A percentile compares a stretch with the other conserved stretches of the same genome.
Conservation (phyloP, 2,888 invertebrate species). For the Smittia aterrima region DNA sequence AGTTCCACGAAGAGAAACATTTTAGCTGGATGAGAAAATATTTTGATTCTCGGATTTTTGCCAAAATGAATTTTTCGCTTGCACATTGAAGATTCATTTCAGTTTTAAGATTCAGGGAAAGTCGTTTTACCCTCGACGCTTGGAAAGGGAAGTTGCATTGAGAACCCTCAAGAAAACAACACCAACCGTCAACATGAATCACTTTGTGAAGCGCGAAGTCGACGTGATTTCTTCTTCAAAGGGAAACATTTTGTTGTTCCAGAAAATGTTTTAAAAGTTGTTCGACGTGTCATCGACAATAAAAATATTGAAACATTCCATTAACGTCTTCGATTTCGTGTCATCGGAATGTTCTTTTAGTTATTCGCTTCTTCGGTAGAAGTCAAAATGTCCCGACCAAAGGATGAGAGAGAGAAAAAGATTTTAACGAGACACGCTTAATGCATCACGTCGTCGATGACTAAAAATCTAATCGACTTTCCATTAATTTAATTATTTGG, state of each 20-base stretch:
- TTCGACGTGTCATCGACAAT: slow-evolving; percentile 19
- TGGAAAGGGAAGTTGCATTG: neutral
- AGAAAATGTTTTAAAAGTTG: slow-evolving; percentile 3
- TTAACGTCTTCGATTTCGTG: slow-evolving; percentile 6
- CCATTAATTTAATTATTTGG: slow-evolving; percentile 35
- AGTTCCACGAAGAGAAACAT: slow-evolving; percentile 13
- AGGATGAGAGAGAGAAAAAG: neutral
- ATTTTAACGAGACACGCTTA: slow-evolving; percentile 19
- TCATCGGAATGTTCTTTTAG: slow-evolving; percentile 1
- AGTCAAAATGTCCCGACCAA: neutral
- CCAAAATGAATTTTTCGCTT: slow-evolving; percentile 6
- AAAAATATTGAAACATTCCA: slow-evolving; percentile 33
- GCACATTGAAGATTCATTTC: neutral
- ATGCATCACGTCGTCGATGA: slow-evolving; percentile 30
- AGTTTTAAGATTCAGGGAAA: neutral
- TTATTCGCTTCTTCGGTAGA: neutral
- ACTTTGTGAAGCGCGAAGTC: neutral
- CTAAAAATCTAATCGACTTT: slow-evolving; percentile 23
- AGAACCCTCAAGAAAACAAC: neutral
- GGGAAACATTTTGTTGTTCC: neutral
- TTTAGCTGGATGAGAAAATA: neutral
- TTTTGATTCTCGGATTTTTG: slow-evolving; percentile 25
- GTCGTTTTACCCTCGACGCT: neutral
- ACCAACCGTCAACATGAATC: neutral
- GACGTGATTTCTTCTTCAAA: slow-evolving; percentile 4